Conservation (phyloP, 1,140 invertebrate genomes). For the Drosophila leontia region DNA sequence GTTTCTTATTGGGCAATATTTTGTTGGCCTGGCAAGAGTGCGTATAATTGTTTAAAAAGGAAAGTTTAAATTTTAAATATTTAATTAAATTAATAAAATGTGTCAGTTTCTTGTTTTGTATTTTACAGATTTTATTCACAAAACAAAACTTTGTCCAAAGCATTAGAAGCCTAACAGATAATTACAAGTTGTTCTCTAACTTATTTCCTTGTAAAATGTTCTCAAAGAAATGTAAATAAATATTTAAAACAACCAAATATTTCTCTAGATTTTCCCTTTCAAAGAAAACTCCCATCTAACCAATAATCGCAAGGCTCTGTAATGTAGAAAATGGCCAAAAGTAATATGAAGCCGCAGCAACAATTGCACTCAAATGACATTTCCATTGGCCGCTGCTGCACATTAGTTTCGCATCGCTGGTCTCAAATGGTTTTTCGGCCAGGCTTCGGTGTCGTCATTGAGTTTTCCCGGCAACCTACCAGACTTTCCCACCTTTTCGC, state of each 20-base stretch:
- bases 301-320: constrained; percentile 2
- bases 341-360: constrained; percentile 6
- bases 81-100: background rate
- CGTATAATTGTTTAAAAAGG: background rate
- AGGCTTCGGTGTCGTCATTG: constrained; percentile 48
- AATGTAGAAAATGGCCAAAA: constrained; percentile 18
- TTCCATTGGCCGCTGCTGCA: constrained; percentile 48
- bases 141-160: background rate
- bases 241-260: background rate
- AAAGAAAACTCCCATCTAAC: background rate
- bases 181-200: background rate
- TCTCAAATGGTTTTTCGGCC: constrained; percentile 62
- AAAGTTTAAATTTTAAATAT: background rate
- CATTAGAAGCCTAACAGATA: background rate
- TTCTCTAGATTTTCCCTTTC: background rate
- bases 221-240: background rate
- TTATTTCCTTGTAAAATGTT: background rate
- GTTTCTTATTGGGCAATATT: constrained; percentile 20
- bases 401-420: constrained; percentile 74
- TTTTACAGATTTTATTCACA: background rate
- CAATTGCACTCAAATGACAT: constrained; percentile 47
- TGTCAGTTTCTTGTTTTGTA: background rate
- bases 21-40: background rate
- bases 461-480: constrained; percentile 26
- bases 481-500: constrained; percentile 29